These are phyloP conservation scores for Brachyhypopomus gauderio DNA, from an alignment of 2,113 vertebrate species.

Conservation along the genomic window DNA sequence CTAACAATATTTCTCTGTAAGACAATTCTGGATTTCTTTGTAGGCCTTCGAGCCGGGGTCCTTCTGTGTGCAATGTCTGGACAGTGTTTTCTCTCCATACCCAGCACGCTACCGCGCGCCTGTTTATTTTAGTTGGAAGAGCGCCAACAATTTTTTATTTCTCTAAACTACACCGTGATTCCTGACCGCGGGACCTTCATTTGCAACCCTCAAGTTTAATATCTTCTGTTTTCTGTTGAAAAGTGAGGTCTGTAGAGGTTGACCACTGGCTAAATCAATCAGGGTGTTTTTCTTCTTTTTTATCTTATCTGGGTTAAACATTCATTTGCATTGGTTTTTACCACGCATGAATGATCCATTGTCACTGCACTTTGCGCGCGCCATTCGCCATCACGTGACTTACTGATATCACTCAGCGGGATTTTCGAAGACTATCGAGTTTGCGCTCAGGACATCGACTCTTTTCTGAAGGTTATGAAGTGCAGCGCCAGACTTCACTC, in stretches of 20 bases:
- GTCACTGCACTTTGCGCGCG: background rate
- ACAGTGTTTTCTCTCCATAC: constrained; percentile 33
- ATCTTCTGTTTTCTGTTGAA: constrained; percentile 67
- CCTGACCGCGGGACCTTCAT: constrained; percentile 55
- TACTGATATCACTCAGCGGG: background rate
- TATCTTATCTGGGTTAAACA: constrained; percentile 1
- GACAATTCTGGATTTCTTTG: background rate
- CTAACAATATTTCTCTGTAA: background rate
- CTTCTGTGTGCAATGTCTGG: constrained; percentile 40
- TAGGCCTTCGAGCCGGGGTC: background rate
- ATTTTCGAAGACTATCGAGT: background rate
- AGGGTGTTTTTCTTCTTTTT: background rate
- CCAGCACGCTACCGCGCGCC: constrained; percentile 35
- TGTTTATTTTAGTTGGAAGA: constrained; percentile 71
- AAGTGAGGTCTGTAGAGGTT: constrained; percentile 62
- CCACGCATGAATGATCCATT: background rate
- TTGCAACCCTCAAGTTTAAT: constrained; percentile 51
- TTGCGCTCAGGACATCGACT: background rate
- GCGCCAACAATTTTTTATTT: constrained; percentile 74
- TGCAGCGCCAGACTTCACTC: background rate
- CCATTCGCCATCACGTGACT: background rate
- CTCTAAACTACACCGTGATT: constrained; percentile 48
- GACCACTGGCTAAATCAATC: constrained; percentile 55
- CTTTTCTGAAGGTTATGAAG: background rate
- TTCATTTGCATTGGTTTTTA: constrained; percentile 2